Evolutionary conservation across 2,888 invertebrate genomes (phyloP).

Genomic region (Phyllotreta striolata): DNA sequence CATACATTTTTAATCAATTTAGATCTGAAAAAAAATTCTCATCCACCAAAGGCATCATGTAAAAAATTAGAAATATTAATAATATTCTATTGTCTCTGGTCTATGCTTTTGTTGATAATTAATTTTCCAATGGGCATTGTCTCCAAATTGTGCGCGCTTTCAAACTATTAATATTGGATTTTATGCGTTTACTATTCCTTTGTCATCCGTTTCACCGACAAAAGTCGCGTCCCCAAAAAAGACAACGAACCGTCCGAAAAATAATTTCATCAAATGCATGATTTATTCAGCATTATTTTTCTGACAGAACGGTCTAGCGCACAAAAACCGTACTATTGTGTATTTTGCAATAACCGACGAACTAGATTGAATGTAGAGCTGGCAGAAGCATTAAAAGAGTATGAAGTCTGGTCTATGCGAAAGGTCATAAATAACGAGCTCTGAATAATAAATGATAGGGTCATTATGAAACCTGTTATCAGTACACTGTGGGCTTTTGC

Average conservation of each 20-base stretch:
- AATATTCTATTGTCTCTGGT: too few relatives aligned
- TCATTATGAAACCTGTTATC: constrained; percentile 55
- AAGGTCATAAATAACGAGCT: constrained; percentile 50
- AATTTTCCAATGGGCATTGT: constrained; percentile 6
- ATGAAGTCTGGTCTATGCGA: constrained; percentile 48
- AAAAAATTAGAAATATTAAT: too few relatives aligned
- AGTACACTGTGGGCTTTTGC: constrained; percentile 52
- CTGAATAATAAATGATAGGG: constrained; percentile 53
- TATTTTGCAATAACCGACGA: constrained; percentile 38
- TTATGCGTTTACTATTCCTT: constrained; percentile 9
- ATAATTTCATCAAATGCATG: constrained; percentile 32
- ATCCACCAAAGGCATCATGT: background rate
- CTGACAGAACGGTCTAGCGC: constrained; percentile 28
- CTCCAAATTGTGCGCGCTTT: constrained; percentile 8
- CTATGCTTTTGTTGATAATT: too few relatives aligned
- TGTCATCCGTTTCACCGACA: constrained; percentile 5
- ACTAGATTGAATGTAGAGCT: constrained; percentile 43
- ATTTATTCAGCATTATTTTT: constrained; percentile 36
- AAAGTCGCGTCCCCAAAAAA: constrained; percentile 9
- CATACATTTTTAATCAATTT: too few relatives aligned
- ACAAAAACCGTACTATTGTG: constrained; percentile 35
- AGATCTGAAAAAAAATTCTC: too few relatives aligned
- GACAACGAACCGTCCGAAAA: constrained; percentile 23
- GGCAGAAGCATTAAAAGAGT: constrained; percentile 40
- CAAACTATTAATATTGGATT: constrained; percentile 18